Evolutionary conservation across 2,113 vertebrate genomes (phyloP).

Genomic region (Sitta europaea): DNA sequence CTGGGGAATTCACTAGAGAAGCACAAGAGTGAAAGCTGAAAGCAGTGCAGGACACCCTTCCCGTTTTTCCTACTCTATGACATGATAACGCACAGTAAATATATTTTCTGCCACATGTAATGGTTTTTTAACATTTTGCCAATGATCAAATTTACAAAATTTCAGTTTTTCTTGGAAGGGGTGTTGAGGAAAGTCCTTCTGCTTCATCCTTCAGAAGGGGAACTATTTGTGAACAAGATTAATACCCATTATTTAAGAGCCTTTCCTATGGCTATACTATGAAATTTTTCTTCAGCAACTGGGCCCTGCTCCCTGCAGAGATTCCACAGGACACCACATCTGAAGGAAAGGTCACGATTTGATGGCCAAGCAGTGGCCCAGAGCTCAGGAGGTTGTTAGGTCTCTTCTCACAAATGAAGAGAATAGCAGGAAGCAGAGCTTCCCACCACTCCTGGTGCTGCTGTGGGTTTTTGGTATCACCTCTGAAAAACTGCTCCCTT

Average conservation of each 20-base stretch:
- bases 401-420: background rate
- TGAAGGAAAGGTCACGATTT: background rate
- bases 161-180: background rate
- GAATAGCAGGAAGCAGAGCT: background rate
- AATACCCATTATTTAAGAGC: background rate
- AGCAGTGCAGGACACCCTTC: background rate
- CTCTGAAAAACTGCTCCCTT: background rate
- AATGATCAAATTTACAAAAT: background rate
- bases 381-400: background rate
- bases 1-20: background rate
- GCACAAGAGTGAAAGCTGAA: background rate
- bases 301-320: background rate
- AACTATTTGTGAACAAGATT: background rate
- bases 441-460: background rate
- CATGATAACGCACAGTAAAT: background rate
- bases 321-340: background rate
- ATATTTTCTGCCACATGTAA: background rate
- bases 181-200: background rate
- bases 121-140: background rate
- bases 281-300: background rate
- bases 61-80: accelerated
- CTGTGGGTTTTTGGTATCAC: background rate
- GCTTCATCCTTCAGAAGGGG: background rate
- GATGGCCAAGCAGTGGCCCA: background rate
- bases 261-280: background rate